Evolutionary conservation across 1,140 invertebrate genomes (phyloP).

Genomic region (Colletes latitarsis): DNA sequence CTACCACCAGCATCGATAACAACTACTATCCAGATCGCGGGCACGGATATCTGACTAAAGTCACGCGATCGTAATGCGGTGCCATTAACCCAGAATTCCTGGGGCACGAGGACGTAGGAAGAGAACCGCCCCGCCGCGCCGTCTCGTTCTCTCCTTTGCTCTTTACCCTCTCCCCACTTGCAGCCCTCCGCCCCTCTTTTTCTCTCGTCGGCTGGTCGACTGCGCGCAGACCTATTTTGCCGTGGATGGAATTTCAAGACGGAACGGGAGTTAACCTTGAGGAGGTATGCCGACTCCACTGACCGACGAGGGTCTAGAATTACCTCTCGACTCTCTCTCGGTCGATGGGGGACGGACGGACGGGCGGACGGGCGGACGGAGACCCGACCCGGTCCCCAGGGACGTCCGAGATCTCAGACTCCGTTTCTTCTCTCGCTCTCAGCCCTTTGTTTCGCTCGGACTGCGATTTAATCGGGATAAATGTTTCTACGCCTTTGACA

Average conservation of each 20-base stretch:
- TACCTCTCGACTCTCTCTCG: constrained; percentile 41
- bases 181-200: background rate
- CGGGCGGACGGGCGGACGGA: background rate
- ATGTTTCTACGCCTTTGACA: constrained; percentile 9
- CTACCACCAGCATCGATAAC: background rate
- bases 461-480: background rate
- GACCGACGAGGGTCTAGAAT: constrained; percentile 64
- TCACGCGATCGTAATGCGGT: constrained; percentile 74
- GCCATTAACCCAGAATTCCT: constrained; percentile 77
- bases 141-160: constrained; percentile 43
- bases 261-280: constrained; percentile 64
- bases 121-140: constrained; percentile 5
- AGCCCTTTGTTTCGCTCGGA: background rate
- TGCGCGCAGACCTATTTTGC: constrained; percentile 31
- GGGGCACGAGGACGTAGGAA: constrained; percentile 59
- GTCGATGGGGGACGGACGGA: constrained; percentile 15
- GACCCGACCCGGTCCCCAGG: background rate
- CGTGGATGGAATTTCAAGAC: constrained; percentile 65
- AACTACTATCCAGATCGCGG: constrained; percentile 56
- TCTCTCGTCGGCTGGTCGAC: background rate
- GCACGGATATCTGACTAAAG: constrained; percentile 63
- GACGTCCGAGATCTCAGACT: constrained; percentile 17
- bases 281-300: constrained; percentile 62
- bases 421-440: background rate
- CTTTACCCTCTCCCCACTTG: background rate